These are phyloP conservation scores for Drosophila subsilvestris DNA, from an alignment of 2,888 invertebrate genomes.

Conservation along the genomic window DNA sequence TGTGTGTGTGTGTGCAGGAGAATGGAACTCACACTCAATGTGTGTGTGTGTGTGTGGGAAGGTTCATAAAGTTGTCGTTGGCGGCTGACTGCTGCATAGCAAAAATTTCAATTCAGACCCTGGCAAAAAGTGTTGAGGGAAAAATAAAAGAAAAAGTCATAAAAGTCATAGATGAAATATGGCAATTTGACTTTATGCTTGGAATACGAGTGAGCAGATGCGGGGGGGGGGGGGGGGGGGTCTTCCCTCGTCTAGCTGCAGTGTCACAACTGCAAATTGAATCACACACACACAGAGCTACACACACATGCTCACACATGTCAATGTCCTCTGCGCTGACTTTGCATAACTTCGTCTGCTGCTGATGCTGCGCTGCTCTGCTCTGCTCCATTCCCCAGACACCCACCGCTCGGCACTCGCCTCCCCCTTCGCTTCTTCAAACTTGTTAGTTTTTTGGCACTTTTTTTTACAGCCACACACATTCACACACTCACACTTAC, in stretches of 20 bases:
- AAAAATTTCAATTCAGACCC: constrained; percentile 22
- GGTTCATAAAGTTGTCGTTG: constrained; percentile 38
- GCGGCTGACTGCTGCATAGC: constrained; percentile 18
- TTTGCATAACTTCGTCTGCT: constrained; percentile 73
- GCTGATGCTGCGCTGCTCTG: constrained; percentile 6
- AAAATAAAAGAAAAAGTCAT: constrained; percentile 60
- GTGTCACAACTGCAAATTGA: constrained; percentile 74
- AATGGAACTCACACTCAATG: constrained; percentile 4
- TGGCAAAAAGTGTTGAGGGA: constrained; percentile 6
- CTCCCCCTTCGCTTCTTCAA: constrained; percentile 40
- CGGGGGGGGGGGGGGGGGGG: background rate
- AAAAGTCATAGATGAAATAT: constrained; percentile 77
- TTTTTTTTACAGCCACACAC: constrained; percentile 44
- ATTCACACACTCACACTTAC: constrained; percentile 26
- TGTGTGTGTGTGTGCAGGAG: constrained; percentile 24
- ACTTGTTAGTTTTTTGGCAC: constrained; percentile 67
- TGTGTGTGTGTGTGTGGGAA: constrained; percentile 39
- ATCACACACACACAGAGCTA: constrained; percentile 45
- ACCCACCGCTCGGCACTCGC: background rate
- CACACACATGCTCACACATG: constrained; percentile 54
- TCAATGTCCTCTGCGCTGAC: constrained; percentile 77
- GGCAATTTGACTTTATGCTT: constrained; percentile 65
- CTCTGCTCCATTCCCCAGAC: background rate
- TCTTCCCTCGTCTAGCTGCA: constrained; percentile 31
- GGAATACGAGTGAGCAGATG: constrained; percentile 11